Evolutionary conservation across 2,888 invertebrate species (phyloP), one percentile per base, ranked within the genome.

Genomic region (Megaustenia siamemsis): DNA sequence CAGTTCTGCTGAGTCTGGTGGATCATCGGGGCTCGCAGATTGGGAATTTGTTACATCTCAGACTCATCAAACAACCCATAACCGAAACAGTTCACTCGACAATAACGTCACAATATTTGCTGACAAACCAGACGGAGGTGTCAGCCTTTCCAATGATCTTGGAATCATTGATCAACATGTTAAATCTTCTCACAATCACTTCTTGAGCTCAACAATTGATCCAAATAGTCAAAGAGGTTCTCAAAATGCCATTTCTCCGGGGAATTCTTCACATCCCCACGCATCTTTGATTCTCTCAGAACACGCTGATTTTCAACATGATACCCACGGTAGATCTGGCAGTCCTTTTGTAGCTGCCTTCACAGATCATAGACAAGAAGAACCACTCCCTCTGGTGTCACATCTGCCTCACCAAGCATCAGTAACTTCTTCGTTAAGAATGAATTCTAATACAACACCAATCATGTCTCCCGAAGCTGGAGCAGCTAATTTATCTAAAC

Each of bases 11-110:
- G 80, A 53, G 32, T 83, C 83, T 18, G 83, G 83, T 45, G 79
- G 71, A 18, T 85, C 85, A 28, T 85, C 85, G 12, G 85, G 85
- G 8, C 76, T 90, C 43, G 88, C 89, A 86, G 91, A 91, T 79
- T 91, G 92, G 92, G 91, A 91, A 85, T 86, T 90, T 83, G 90
- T 91, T 2, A 89, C 84, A 10, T 66, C 84, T 49, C 78, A 75
- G 35, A 69, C 78, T 49, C 80, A 76, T 6, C 73, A 66, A 1
- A 40, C 79, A 56, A 81, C 86, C 15, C 86, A 85, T 32, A 87
- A 87, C 53, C 53, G 85, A 0, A 86, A 84, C 73, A 86, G 71
- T 49, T 88, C 88, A 32, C 79, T 87, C n/a, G 88, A 87, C 8
- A 56, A 38, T 40, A 75, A 43, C 66, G 66, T 53, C 4, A 68